phyloP scores from a whole-genome alignment of 2,113 vertebrate species.

The Sander vitreus region DNA sequence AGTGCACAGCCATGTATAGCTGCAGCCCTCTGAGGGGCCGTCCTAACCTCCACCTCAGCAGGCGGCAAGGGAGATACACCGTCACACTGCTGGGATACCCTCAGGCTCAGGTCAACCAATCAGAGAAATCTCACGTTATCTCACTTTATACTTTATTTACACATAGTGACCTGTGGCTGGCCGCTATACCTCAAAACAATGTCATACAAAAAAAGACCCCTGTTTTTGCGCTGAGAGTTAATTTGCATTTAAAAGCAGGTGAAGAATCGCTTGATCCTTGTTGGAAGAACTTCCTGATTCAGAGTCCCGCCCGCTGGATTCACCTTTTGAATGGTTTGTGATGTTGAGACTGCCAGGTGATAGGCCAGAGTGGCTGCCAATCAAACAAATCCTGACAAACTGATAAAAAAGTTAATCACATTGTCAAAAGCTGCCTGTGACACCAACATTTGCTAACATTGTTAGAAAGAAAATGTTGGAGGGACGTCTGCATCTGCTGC shows the following conservation, averaged over 20 bases:
- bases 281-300: conserved; percentile 52
- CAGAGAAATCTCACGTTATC: conserved; percentile 41
- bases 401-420: conserved; percentile 18
- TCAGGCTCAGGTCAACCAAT: conserved; percentile 64
- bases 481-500: conserved; percentile 49
- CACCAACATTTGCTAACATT: conserved; percentile 16
- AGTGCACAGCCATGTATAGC: conserved; percentile 56
- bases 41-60: conserved; percentile 65
- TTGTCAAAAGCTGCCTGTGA: conserved; percentile 46
- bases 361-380: conserved; percentile 28
- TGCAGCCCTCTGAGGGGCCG: conserved; percentile 59
- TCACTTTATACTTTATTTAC: conserved; percentile 35
- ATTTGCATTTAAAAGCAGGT: conserved; percentile 47
- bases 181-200: conserved; percentile 48
- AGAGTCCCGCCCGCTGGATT: conserved; percentile 22
- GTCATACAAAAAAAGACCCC: conserved; percentile 44
- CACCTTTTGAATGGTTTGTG: conserved; percentile 11
- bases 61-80: conserved; percentile 35
- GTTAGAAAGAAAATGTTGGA: conserved; percentile 3
- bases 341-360: not conserved
- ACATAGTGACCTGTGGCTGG: conserved; percentile 3
- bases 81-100: conserved; percentile 47
- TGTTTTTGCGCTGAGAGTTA: conserved; percentile 15
- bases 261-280: conserved; percentile 14
- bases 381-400: conserved; percentile 29